Evolutionary conservation across 2,888 invertebrate species (phyloP), one percentile per base, ranked within the genome.

Genomic region (Gymnocheta viridis): DNA sequence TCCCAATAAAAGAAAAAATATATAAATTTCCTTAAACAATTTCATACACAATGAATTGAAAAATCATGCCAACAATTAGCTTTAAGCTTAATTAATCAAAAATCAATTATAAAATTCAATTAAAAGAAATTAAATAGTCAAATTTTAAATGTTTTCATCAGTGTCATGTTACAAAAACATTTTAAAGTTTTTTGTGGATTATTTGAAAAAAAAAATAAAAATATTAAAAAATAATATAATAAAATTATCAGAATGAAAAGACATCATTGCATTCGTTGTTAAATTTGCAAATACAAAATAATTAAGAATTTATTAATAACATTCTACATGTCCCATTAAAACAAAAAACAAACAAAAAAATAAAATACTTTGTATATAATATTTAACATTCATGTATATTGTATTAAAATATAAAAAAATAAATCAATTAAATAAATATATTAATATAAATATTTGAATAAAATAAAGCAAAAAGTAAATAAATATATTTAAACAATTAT

Each of bases 251-350:
- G 9, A 24, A n/a, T n/a, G n/a, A 56, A 51, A 47, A 66, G 83
- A 76, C 84, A 73, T 84, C 73, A 69, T 73, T 87, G 80, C 82
- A 80, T 85, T 85, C 76, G 81, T 85, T 82, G 74, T 64, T 86
- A 80, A 82, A 69, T 77, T 83, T 82, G 79, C 81, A 87, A 62
- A 38, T 80, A 83, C 70, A 84, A 70, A 58, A 66, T 29, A 56
- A 56, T 72, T 73, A 66, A 47, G 44, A 47, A 66, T 64, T 51
- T 51, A 74, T 51, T 51, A 82, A 77, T 22, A 58, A 73, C 51
- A 78, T 66, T 62, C 24, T 56, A 77, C 22, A 74, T 62, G 54
- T 69, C 51, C 4, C 32, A 32, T 32, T 17, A 14, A 32, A 17
- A 17, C 3, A 74, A 19, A 24, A 44, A 44, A 1, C n/a, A 41